Evolutionary conservation across 2,888 invertebrate species (phyloP), one percentile per base, ranked within the genome.

Genomic region (Vannuccia rotundouncinata): DNA sequence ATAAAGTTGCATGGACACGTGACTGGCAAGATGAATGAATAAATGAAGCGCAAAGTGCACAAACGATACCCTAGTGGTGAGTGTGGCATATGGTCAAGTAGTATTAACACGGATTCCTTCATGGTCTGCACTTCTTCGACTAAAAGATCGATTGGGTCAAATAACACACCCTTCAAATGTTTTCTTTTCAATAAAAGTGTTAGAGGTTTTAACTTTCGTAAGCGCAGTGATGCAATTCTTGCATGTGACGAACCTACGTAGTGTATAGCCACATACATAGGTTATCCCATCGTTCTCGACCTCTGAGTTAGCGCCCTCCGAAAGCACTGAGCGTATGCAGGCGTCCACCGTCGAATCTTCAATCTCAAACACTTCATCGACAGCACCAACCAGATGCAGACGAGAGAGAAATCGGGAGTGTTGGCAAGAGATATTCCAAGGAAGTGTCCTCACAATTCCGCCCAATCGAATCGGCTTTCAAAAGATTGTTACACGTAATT

Each of bases 91-190:
- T 66, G 66, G 22, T 66, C 66, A 5, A 66, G 66, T 22, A 13
- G 10, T 66, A 22, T 66, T 5, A 66, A 66, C 66, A 66, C 66
- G 66, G 66, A 66, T 66, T 66, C 66, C 22, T 66, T 66, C 66
- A 66, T 66, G 66, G 66, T 66, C 66, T 66, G 66, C 66, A 66
- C 66, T 66, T 66, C 66, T 66, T 66, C 66, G 25, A 66, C 66
- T 66, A 66, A 66, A 66, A 66, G 5, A 66, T 66, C 66, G 5
- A 66, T 22, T 13, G 66, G 66, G 66, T 66, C 66, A 66, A 66
- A 66, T 27, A 66, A 66, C 66, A 66, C 66, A 66, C 66, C n/a
- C n/a, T n/a, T n/a, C n/a, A n/a, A n/a, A n/a, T n/a, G n/a, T n/a
- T n/a, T n/a, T n/a, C n/a, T n/a, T n/a, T n/a, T n/a, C n/a, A n/a